Conservation (phyloP, 1,140 invertebrate genomes). For the Drosophila parabipectinata region DNA sequence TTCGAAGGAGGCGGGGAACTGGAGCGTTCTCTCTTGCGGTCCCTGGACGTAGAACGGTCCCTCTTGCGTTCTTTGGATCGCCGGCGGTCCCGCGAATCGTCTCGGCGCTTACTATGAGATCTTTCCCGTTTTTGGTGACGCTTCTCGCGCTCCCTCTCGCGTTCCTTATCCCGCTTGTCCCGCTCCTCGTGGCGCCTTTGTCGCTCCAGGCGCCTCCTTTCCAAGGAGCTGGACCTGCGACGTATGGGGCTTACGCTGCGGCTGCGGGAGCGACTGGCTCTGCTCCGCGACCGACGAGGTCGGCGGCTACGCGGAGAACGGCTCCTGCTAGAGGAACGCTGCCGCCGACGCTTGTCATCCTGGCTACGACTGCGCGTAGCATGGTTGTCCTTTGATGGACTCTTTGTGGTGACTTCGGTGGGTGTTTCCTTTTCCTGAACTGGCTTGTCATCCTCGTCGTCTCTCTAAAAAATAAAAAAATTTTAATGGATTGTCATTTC, state of each 20-base stretch:
- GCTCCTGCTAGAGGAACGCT: conserved; percentile 32
- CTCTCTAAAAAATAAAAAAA: conserved; percentile 33
- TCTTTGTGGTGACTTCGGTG: conserved; percentile 5
- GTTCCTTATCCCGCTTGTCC: conserved; percentile 60
- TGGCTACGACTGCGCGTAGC: conserved; percentile 38
- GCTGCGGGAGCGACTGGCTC: conserved; percentile 48
- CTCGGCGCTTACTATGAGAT: conserved; percentile 17
- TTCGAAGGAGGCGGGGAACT: conserved; percentile 4
- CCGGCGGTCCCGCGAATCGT: conserved; percentile 22
- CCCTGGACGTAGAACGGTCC: conserved; percentile 22
- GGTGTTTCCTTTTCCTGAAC: neutral
- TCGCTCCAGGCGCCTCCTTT: conserved; percentile 67
- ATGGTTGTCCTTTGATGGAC: conserved; percentile 4
- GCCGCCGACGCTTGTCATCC: conserved; percentile 14
- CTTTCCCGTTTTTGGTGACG: conserved; percentile 45
- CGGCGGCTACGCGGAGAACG: conserved; percentile 47
- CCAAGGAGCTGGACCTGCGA: conserved; percentile 63
- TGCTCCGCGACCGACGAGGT: conserved; percentile 43
- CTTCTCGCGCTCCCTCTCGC: conserved; percentile 51
- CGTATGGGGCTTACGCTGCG: conserved; percentile 52
- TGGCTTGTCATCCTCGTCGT: conserved; percentile 28
- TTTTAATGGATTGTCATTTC: neutral
- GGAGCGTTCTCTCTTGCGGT: conserved; percentile 1
- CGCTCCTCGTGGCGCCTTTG: conserved; percentile 68
- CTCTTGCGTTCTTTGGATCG: conserved; percentile 12